Evolutionary conservation across 92 coral and sea anemone genomes (phyloP), one percentile per base, ranked within the genome.

Genomic region (Nematostella vectensis): DNA sequence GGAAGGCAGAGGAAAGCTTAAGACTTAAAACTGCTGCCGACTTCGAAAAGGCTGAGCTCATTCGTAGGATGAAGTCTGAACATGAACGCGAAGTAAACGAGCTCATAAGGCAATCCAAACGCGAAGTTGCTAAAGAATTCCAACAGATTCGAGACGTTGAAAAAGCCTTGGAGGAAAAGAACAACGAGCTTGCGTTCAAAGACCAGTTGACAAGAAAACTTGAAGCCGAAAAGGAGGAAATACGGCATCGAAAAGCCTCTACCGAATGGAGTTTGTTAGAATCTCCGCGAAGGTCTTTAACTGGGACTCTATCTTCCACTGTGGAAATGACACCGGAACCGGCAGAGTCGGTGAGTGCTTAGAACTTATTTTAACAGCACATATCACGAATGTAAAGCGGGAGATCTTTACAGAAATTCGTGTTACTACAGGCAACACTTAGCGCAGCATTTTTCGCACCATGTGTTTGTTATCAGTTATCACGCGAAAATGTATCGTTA

Each of bases 201-300:
- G 99, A 93, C 63, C 80, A 77, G 39, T 79, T 87, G 52, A 83
- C 95, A 52, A 71, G 78, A 55, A 81, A 81, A 63, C 82, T 91
- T 2, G 96, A 81, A 53, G 78, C 83, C 9, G 98, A 91, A 54
- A 82, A 75, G 45, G 83, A 65, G 28, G 81, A 80, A 29, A 79
- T 87, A 9, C 80, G 84, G 43, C 73, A 68, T 27, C 54, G 71
- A 30, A 70, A 63, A 40, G 67, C 81, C 27, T 64, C 88, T 1
- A 79, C 57, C 50, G 82, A 86, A 25, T 50, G 55, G 31, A 80
- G 71, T 50, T 12, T 30, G 15, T 40, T 59, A 28, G 72, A 66
- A 4, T 54, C 62, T 45, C 72, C 72, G 40, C 44, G 43, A 21
- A 27, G 72, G 29, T 66, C 72, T 56, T 59, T 40, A 3, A 55